Percentiles rank a stretch among this genome's conserved stretches.
Conservation (phyloP, 1,140 invertebrate genomes). For the Stegodyphus mimosarum region DNA sequence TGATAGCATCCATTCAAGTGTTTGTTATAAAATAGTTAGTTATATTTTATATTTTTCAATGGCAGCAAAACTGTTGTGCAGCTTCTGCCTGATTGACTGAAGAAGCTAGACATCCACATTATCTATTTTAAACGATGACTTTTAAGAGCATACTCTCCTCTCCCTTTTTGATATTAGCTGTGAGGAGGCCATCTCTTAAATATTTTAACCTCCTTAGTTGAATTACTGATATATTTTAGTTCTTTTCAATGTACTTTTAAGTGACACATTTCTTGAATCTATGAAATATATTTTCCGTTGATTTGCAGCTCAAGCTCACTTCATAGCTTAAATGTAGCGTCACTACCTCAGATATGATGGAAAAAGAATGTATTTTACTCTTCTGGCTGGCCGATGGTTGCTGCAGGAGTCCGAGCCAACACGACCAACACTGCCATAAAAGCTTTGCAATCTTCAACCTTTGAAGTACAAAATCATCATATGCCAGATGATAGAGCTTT, state of each 20-base stretch:
- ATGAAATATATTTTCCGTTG: neutral
- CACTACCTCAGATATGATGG: slow-evolving; percentile 24
- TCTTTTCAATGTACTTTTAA: neutral
- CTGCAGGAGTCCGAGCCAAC: neutral
- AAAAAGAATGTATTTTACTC: neutral
- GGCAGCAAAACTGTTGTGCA: too few species aligned
- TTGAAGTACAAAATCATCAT: slow-evolving; percentile 46
- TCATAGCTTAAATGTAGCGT: slow-evolving; percentile 23
- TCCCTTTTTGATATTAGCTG: neutral
- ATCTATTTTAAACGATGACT: neutral
- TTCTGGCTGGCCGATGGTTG: neutral
- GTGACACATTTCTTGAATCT: neutral
- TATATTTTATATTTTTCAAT: too few species aligned
- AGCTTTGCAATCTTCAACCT: slow-evolving; percentile 47
- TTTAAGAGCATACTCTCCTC: neutral
- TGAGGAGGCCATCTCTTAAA: neutral
- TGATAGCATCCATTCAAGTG: too few species aligned
- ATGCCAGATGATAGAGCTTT: slow-evolving; percentile 13
- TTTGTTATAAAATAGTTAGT: too few species aligned
- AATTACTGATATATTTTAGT: neutral
- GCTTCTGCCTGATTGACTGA: too few species aligned
- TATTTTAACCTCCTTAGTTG: neutral
- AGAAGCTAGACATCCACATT: too few species aligned
- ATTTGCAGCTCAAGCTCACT: slow-evolving; percentile 44
- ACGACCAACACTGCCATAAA: slow-evolving; percentile 44